Percentiles rank a stretch among this genome's conserved stretches.
Conservation (phyloP, 2,113 vertebrate species). For the Atherinomorus stipes region DNA sequence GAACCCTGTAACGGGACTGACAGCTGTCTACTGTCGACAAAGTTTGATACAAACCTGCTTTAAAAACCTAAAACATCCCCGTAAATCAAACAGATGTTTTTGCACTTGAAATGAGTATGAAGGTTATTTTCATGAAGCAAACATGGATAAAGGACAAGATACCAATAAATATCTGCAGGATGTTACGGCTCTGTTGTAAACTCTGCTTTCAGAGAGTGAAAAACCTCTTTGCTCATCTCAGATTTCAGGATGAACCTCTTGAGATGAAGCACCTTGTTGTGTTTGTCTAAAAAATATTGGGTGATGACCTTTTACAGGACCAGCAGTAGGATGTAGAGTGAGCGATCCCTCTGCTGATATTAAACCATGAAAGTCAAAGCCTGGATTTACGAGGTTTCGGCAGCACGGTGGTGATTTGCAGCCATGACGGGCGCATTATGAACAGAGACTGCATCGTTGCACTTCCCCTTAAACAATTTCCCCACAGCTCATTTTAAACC, state of each 20-base stretch:
- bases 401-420: constrained; percentile 11
- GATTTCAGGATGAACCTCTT: not conserved
- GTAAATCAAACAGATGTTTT: too few relatives aligned
- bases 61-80: too few relatives aligned
- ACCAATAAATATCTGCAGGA: too few relatives aligned
- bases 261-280: not conserved
- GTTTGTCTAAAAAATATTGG: constrained; percentile 8
- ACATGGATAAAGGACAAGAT: too few relatives aligned
- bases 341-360: constrained; percentile 22
- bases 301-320: constrained; percentile 9
- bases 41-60: too few relatives aligned
- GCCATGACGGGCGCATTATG: constrained; percentile 59
- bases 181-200: too few relatives aligned
- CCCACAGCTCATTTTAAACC: constrained; percentile 61
- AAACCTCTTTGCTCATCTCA: too few relatives aligned
- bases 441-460: constrained; percentile 31
- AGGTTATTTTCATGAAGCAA: too few relatives aligned
- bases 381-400: constrained; percentile 23
- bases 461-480: constrained; percentile 55
- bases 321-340: constrained; percentile 3
- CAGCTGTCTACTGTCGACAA: too few relatives aligned
- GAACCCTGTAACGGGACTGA: too few relatives aligned
- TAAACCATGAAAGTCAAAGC: constrained; percentile 58
- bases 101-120: too few relatives aligned
- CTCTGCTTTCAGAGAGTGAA: too few relatives aligned